These are phyloP conservation scores for Sipha flava DNA, from an alignment of 1,140 invertebrate genomes.

Conservation along the genomic window DNA sequence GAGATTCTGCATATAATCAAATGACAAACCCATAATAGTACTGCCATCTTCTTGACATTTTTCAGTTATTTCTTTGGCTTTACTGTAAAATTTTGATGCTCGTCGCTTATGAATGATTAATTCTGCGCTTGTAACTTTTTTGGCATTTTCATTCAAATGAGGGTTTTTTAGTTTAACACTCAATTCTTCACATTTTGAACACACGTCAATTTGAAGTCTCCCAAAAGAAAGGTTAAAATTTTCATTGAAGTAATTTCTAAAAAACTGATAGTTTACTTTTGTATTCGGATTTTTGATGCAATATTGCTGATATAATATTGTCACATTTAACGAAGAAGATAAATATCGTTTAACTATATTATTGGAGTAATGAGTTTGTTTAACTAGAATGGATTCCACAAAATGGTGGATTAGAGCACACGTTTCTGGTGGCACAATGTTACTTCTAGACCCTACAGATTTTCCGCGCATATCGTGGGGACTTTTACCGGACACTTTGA, in stretches of 20 bases:
- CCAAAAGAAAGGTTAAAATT: conserved; percentile 37
- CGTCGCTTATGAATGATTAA: conserved; percentile 37
- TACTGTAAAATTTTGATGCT: conserved; percentile 39
- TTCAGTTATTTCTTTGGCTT: conserved; percentile 35
- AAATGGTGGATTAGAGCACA: neutral
- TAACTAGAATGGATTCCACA: neutral
- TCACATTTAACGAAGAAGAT: neutral
- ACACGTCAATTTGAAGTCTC: conserved; percentile 37
- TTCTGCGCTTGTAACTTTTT: conserved; percentile 39
- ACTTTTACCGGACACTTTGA: neutral
- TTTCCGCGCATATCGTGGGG: neutral
- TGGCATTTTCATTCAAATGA: conserved; percentile 37
- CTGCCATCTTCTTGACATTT: conserved; percentile 34
- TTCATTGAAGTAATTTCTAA: conserved; percentile 35
- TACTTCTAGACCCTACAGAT: neutral
- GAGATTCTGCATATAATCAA: conserved; percentile 39
- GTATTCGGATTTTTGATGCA: conserved; percentile 37
- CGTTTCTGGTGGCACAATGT: neutral
- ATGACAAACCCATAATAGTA: conserved; percentile 31
- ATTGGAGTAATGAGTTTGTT: neutral
- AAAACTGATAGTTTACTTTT: conserved; percentile 36
- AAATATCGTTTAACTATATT: neutral
- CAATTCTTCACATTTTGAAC: conserved; percentile 32
- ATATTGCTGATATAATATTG: conserved; percentile 29
- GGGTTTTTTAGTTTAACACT: conserved; percentile 30